Conservation (phyloP, 1,140 invertebrate species). For the Brachystomella parvula region DNA sequence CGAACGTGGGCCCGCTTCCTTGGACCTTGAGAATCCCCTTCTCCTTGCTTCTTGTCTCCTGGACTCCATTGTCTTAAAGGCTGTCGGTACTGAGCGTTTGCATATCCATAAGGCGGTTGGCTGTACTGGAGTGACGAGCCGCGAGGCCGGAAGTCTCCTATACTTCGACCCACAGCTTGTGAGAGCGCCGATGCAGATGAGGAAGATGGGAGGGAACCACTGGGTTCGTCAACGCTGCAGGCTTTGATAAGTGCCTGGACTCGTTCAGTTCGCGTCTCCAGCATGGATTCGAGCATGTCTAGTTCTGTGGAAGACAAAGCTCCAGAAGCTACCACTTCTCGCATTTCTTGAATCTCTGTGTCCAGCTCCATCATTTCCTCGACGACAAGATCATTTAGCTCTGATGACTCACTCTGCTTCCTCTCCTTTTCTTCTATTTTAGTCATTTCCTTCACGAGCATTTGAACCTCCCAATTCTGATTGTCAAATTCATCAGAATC, state of each 20-base stretch:
- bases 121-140: neutral
- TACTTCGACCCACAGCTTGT: conserved; percentile 18
- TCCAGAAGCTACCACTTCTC: conserved; percentile 26
- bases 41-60: conserved; percentile 16
- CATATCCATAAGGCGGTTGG: neutral
- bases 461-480: conserved; percentile 65
- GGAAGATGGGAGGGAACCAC: neutral
- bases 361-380: conserved; percentile 31
- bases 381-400: neutral
- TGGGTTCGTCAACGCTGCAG: conserved; percentile 30
- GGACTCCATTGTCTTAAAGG: conserved; percentile 20
- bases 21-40: conserved; percentile 21
- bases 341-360: conserved; percentile 37
- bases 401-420: neutral
- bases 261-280: conserved; percentile 26
- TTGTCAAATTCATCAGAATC: conserved; percentile 45
- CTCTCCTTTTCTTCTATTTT: conserved; percentile 45
- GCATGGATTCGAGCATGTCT: conserved; percentile 36
- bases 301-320: conserved; percentile 35
- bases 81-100: neutral
- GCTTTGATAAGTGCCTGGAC: conserved; percentile 35
- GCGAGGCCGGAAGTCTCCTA: conserved; percentile 25
- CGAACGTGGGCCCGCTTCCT: conserved; percentile 21
- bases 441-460: conserved; percentile 64
- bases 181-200: neutral